These are phyloP conservation scores for Euplagia quadripunctaria DNA, from an alignment of 2,888 invertebrate genomes.

Conservation along the genomic window DNA sequence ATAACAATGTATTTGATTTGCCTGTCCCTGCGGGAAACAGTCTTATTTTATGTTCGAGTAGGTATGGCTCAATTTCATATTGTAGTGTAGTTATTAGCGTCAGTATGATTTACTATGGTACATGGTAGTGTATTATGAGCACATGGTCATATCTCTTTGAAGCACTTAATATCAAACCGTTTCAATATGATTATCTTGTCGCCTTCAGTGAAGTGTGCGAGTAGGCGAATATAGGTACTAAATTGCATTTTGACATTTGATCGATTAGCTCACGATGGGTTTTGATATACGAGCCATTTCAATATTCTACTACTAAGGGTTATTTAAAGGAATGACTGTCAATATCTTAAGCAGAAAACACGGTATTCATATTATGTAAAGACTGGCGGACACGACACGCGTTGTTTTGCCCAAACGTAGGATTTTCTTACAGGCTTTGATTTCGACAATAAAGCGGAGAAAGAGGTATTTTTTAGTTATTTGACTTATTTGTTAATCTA, in stretches of 20 bases:
- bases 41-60: too few species aligned
- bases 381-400: too few species aligned
- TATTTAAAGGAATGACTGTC: neutral
- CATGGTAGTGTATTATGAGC: neutral
- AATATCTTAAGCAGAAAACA: neutral
- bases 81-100: too few species aligned
- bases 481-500: too few species aligned
- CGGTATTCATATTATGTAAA: too few species aligned
- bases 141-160: slow-evolving; percentile 16
- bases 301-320: neutral
- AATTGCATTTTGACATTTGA: slow-evolving; percentile 48
- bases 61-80: too few species aligned
- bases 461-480: too few species aligned
- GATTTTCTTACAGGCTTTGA: too few species aligned
- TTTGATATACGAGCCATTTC: slow-evolving; percentile 7
- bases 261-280: slow-evolving; percentile 32
- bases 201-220: slow-evolving; percentile 26
- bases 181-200: slow-evolving; percentile 32
- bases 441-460: too few species aligned
- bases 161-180: slow-evolving; percentile 32
- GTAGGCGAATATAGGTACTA: slow-evolving; percentile 30
- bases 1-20: too few species aligned
- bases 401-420: too few species aligned
- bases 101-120: neutral
- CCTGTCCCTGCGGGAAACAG: too few species aligned